Percentiles rank a stretch among this genome's conserved stretches.
Conservation (phyloP, 2,888 invertebrate species). For the Brassicogethes aeneus region DNA sequence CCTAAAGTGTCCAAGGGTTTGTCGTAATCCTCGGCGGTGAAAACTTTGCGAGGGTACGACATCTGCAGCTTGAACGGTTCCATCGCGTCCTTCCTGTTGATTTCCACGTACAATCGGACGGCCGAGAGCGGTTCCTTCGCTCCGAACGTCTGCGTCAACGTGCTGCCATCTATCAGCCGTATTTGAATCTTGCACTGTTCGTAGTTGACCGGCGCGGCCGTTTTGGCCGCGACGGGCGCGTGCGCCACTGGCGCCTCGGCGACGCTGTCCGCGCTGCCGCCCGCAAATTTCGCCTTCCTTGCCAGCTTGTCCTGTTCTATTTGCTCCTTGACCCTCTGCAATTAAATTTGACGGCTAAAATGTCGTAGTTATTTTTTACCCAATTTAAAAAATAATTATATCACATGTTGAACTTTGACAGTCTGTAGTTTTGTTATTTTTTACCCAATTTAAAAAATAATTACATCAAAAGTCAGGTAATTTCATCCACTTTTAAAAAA, state of each 20-base stretch:
- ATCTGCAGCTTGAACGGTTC: slow-evolving; percentile 77
- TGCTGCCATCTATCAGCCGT: slow-evolving; percentile 64
- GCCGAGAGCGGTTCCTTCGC: slow-evolving; percentile 85
- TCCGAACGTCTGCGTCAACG: slow-evolving; percentile 67
- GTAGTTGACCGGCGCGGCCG: slow-evolving; percentile 44
- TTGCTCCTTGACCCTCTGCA: slow-evolving; percentile 76
- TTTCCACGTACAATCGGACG: slow-evolving; percentile 79
- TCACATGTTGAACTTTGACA: too few species aligned
- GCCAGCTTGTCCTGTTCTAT: slow-evolving; percentile 88
- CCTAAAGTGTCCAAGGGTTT: slow-evolving; percentile 78
- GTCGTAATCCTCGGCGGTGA: slow-evolving; percentile 77
- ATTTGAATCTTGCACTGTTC: slow-evolving; percentile 67
- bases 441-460: too few species aligned
- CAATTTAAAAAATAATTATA: too few species aligned
- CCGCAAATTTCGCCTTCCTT: slow-evolving; percentile 54
- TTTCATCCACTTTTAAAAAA: too few species aligned
- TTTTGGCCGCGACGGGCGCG: slow-evolving; percentile 21
- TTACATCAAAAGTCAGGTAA: too few species aligned
- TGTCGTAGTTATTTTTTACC: too few species aligned
- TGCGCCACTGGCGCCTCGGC: too few species aligned
- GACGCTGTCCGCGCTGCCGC: slow-evolving; percentile 1
- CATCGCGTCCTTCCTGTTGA: slow-evolving; percentile 64
- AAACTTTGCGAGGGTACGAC: slow-evolving; percentile 83
- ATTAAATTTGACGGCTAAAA: too few species aligned
- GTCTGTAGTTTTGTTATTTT: too few species aligned